Evolutionary conservation across 2,113 vertebrate species (phyloP), one percentile per base, ranked within the genome.

Genomic region (Sebastes schlegelii): DNA sequence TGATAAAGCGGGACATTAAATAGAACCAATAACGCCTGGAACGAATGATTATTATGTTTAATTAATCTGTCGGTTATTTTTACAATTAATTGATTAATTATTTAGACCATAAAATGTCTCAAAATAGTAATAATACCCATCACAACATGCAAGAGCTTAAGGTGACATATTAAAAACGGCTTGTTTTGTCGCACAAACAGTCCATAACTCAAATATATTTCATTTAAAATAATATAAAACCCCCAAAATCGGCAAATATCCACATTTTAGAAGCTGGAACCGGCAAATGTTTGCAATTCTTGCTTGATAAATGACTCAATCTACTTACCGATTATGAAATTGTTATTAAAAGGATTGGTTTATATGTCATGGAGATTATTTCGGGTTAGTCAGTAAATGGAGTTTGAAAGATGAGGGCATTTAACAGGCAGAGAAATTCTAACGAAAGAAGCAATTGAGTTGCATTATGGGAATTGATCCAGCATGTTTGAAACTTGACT

Each of bases 1-100:
- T 80, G 60, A 46, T 71, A 43, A 54, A 72, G 16, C 57, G 8
- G 7, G 42, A 48, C 17, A 48, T 72, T 48, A 64, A 16, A 19
- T 19, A 64, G 9, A 57, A 46, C 49, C 60, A 72, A 57, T 72
- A 48, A 65, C 12, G 43, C 42, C 49, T 34, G 21, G 7, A 64
- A 40, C 2, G 0, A 70, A 51, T 61, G 0, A 64, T 54, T 23
- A 57, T 72, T 46, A 55, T 40, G 16, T 58, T 58, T 51, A 45
- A 63, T 63, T 14, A 19, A 80, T 54, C 57, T 55, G 16, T 55
- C 4, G 12, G 21, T 45, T 63, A 21, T 13, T 21, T 57, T 58
- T 48, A 13, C 2, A 1, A 46, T 72, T 16, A 26, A 48, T 10
- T 8, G 1, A 68, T 42, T 34, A 34, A 34, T 34, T 34, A 34